phyloP scores from a whole-genome alignment of 2,797 vertebrate genomes.

The Neoniphon sammara region DNA sequence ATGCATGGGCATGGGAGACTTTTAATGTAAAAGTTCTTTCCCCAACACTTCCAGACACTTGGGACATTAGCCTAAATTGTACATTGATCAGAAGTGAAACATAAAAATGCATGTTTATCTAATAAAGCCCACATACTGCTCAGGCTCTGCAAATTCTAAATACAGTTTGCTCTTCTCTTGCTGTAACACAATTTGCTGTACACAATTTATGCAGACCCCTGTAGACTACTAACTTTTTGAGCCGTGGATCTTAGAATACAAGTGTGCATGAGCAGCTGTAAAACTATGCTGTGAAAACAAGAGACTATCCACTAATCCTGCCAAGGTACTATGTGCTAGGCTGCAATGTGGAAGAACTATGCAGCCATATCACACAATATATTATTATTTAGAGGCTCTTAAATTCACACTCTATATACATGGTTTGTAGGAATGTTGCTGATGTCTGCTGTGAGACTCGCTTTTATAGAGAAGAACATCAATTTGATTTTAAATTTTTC shows the following conservation, averaged over 20 bases:
- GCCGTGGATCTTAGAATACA: conserved; percentile 12
- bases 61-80: neutral
- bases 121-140: neutral
- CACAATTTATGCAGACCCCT: neutral
- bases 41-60: neutral
- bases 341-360: conserved; percentile 28
- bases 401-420: conserved; percentile 46
- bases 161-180: neutral
- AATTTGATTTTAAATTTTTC: conserved; percentile 75
- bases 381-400: conserved; percentile 61
- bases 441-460: conserved; percentile 66
- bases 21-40: neutral
- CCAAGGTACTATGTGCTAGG: conserved; percentile 14
- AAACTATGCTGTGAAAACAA: conserved; percentile 48
- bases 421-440: conserved; percentile 52
- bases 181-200: neutral
- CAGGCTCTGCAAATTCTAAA: neutral
- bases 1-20: neutral
- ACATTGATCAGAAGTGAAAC: neutral
- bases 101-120: neutral
- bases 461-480: conserved; percentile 73
- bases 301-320: conserved; percentile 45
- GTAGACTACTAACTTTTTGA: conserved; percentile 8
- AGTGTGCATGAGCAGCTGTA: conserved; percentile 27
- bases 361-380: conserved; percentile 29